Conservation (phyloP, 2,797 vertebrate species). For the Astyanax mexicanus region DNA sequence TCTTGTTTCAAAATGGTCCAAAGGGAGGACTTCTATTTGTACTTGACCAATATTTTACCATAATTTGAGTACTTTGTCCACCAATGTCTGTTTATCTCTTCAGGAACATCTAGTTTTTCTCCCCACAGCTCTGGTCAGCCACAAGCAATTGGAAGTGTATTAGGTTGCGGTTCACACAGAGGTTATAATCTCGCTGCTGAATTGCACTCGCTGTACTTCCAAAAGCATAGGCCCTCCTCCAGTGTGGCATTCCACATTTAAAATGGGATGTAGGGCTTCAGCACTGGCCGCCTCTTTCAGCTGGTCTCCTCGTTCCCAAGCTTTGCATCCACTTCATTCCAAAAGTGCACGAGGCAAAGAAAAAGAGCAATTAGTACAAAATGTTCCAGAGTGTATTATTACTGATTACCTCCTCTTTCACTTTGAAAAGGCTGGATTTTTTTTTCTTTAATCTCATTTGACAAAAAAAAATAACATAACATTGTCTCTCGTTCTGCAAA, state of each 20-base stretch:
- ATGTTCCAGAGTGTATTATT: conserved; percentile 62
- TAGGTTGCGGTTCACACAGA: neutral
- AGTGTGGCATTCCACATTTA: conserved; percentile 18
- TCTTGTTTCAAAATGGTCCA: too few species aligned
- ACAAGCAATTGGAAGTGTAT: conserved; percentile 19
- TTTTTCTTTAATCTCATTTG: conserved; percentile 8
- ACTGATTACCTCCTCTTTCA: conserved; percentile 23
- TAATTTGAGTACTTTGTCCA: too few species aligned
- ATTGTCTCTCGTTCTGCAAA: conserved; percentile 30
- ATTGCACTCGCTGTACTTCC: conserved; percentile 18
- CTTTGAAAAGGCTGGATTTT: conserved; percentile 25
- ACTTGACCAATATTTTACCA: too few species aligned
- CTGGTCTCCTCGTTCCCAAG: conserved; percentile 52
- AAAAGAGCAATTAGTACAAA: conserved; percentile 65
- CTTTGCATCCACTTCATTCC: conserved; percentile 53
- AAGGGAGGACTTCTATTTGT: too few species aligned
- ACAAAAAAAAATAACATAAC: conserved; percentile 52
- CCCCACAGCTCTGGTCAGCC: neutral
- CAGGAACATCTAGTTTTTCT: neutral
- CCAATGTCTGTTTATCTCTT: neutral
- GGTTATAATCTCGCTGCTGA: conserved; percentile 22
- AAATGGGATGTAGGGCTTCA: conserved; percentile 9
- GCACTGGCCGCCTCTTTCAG: conserved; percentile 32
- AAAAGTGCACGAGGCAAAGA: conserved; percentile 53
- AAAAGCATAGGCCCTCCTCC: conserved; percentile 42